Evolutionary conservation across 2,888 invertebrate species (phyloP).

Genomic region (Strigamia crassipes): DNA sequence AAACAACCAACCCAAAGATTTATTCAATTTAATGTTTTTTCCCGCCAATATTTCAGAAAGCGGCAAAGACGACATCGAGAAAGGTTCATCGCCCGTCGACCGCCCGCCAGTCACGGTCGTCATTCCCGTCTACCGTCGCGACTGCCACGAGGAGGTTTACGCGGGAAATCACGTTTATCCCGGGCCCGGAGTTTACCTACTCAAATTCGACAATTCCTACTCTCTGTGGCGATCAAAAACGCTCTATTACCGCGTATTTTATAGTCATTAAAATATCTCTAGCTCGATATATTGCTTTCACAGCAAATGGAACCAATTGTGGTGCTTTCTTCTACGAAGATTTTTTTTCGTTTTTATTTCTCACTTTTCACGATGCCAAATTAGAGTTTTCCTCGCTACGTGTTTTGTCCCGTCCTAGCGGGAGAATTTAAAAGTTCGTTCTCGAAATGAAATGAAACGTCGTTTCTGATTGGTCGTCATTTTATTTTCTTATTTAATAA

Average conservation of each 20-base stretch:
- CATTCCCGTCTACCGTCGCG: conserved; percentile 92
- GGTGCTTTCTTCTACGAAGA: conserved; percentile 29
- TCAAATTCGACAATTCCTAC: conserved; percentile 99
- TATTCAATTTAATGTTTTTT: no score
- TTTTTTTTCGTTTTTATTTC: background rate
- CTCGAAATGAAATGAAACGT: no score
- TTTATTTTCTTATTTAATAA: background rate
- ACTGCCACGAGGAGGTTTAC: conserved; percentile 95
- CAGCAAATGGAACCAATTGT: background rate
- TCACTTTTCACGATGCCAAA: conserved; percentile 10
- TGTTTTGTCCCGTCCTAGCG: background rate
- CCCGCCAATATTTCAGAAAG: no score
- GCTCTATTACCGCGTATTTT: conserved; percentile 97
- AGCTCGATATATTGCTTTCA: background rate
- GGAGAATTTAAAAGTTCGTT: no score
- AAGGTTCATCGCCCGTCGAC: conserved; percentile 60
- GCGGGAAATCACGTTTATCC: conserved; percentile 97
- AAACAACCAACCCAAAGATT: no score
- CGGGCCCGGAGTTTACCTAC: conserved; percentile 93
- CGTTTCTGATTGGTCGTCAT: no score
- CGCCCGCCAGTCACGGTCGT: conserved; percentile 77
- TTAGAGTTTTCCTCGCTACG: background rate
- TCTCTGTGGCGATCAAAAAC: conserved; percentile 99
- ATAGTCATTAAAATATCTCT: conserved; percentile 68
- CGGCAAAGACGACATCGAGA: conserved; percentile 68